Evolutionary conservation across 2,888 invertebrate genomes (phyloP), one percentile per base, ranked within the genome.

Genomic region (Ornithoptera alexandrae): DNA sequence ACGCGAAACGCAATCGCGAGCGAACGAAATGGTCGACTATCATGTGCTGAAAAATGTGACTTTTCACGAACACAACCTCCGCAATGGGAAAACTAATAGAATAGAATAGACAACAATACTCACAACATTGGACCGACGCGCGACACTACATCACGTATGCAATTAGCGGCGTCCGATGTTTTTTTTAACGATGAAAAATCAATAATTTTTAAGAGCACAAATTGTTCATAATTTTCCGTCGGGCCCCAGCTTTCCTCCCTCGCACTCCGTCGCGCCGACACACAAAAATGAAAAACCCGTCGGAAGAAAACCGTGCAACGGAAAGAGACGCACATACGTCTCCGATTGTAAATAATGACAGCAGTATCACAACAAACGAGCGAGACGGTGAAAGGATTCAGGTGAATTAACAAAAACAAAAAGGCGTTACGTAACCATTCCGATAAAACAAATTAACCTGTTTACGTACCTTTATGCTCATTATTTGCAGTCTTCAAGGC

Each of bases 221-320:
- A 84, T 86, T 90, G 89, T 89, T 90, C 89, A 90, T 92, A 90
- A 90, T 90, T 90, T 91, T 90, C 88, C 87, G 81, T 79, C 71
- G 81, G 85, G 85, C 84, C 84, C 84, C 84, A 81, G 81, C 82
- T 81, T 83, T 84, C 84, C 87, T 81, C 78, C 79, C 83, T 76
- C 76, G 76, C 78, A 88, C 88, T 85, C 90, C 67, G 79, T 84
- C 89, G 82, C 82, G 80, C 85, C 79, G 82, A 79, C 81, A 84
- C 87, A 84, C 88, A 89, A 89, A 91, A 90, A 89, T 90, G 90
- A 89, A 91, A 91, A 92, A 88, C 86, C 85, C 82, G 88, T 84
- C 82, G 83, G 84, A 86, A 88, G 90, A 88, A 89, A 87, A 90
- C 87, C 81, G 84, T 82, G 86, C 77, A 76, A 70, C 76, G 76